A percentile compares a stretch with the other conserved stretches of the same genome.
Conservation (phyloP, 2,888 invertebrate species). For the Pyrrhosoma nymphula region DNA sequence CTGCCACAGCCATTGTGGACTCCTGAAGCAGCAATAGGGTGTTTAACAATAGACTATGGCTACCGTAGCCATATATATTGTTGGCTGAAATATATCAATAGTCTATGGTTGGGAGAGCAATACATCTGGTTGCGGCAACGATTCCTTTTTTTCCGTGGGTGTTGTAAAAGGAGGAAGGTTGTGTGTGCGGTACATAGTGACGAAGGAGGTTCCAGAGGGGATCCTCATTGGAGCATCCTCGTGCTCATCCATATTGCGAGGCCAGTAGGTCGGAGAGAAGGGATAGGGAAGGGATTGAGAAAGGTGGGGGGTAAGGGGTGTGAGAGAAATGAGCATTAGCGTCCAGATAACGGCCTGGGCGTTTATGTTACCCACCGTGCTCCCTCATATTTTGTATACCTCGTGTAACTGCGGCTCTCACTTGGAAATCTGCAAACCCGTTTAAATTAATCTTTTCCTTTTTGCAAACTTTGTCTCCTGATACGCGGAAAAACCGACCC, state of each 20-base stretch:
- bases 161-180: neutral
- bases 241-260: neutral
- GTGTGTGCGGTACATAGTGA: no score
- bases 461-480: slow-evolving; percentile 44
- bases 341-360: slow-evolving; percentile 28
- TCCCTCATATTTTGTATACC: neutral
- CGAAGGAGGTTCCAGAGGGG: neutral
- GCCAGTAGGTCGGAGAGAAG: neutral
- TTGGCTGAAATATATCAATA: no score
- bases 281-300: neutral
- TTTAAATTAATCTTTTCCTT: slow-evolving; percentile 48
- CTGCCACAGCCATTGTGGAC: no score
- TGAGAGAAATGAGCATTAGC: neutral
- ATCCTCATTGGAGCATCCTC: neutral
- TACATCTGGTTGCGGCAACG: no score
- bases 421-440: slow-evolving; percentile 39
- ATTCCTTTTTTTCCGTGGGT: no score
- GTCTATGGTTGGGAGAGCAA: no score
- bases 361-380: neutral
- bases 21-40: no score
- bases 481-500: slow-evolving; percentile 30
- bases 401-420: slow-evolving; percentile 24
- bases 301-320: neutral
- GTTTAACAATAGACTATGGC: no score
- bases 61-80: no score